Evolutionary conservation across 2,888 invertebrate species (phyloP), one percentile per base, ranked within the genome.

Genomic region (Sturmia bella): DNA sequence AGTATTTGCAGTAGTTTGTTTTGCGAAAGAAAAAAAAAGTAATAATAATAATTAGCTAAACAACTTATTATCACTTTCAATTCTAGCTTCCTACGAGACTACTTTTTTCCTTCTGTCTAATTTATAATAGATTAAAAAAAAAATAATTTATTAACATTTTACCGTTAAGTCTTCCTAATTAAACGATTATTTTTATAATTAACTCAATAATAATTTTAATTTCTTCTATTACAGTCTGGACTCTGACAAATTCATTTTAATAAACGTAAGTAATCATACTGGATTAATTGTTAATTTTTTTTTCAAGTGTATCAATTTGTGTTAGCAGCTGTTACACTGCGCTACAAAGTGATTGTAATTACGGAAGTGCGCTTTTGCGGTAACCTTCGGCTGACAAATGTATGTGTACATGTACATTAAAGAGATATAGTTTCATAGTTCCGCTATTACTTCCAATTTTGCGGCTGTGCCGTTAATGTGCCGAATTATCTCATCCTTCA

Each of bases 161-260:
- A 64, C 63, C 56, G 70, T 64, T 70, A 63, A 24, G 9, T 41
- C 9, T 41, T 41, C 32, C 39, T 19, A 54, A 76, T 68, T 52
- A 43, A 52, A 7, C 12, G 15, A 50, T 52, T 45, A 43, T 52
- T 70, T 45, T 54, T 45, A 13, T 45, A n/a, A 13, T 12, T 5
- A 27, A 12, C 43, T n/a, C 66, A 80, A 75, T 54, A 45, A 32
- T 52, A 39, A 12, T 63, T 72, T 17, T 32, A 7, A 52, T 75
- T 74, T 63, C 64, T 52, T 74, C 17, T 74, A 32, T 80, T 92
- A 57, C 93, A 97, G 97, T 90, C 93, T 97, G 91, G 96, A 96
- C 86, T 92, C 93, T 86, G 95, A 96, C 88, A 96, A 96, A 90
- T 96, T 97, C 90, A 94, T 95, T 88, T 93, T 97, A 91, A 97